Evolutionary conservation across 2,888 invertebrate species (phyloP).

Genomic region (Strigamia maritima): DNA sequence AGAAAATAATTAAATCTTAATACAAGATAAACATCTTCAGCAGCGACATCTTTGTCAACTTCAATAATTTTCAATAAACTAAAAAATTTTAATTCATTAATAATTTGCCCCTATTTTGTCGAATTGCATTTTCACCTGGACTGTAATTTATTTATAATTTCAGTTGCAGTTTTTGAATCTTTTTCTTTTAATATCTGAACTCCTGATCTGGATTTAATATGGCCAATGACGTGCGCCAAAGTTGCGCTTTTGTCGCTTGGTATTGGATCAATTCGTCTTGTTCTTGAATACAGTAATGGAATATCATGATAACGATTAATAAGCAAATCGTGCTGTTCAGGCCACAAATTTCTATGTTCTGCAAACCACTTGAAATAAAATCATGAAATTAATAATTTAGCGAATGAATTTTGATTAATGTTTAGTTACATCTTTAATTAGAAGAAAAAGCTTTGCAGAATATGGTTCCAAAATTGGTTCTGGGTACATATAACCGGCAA

Average conservation of each 20-base stretch:
- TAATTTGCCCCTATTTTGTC: neutral
- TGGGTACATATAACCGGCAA: conserved; percentile 22
- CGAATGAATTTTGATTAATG: neutral
- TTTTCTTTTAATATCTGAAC: conserved; percentile 2
- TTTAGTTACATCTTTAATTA: neutral
- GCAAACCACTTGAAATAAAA: conserved; percentile 35
- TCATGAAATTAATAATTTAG: neutral
- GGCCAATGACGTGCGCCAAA: neutral
- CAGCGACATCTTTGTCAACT: neutral
- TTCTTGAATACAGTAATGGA: neutral
- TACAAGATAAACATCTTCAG: neutral
- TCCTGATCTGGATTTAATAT: conserved; percentile 22
- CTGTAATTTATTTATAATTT: neutral
- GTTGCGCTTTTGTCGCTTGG: neutral
- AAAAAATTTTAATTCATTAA: neutral
- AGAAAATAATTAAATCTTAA: conserved; percentile 25
- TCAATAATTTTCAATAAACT: neutral
- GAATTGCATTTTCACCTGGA: neutral
- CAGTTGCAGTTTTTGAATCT: neutral
- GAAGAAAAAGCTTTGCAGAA: neutral
- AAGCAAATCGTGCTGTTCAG: neutral
- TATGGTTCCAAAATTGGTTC: conserved; percentile 6
- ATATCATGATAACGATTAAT: conserved; percentile 2
- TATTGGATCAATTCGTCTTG: conserved; percentile 27
- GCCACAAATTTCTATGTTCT: conserved; percentile 37